Evolutionary conservation across 2,113 vertebrate species (phyloP), one percentile per base, ranked within the genome.

Genomic region (Circaetus gallicus): DNA sequence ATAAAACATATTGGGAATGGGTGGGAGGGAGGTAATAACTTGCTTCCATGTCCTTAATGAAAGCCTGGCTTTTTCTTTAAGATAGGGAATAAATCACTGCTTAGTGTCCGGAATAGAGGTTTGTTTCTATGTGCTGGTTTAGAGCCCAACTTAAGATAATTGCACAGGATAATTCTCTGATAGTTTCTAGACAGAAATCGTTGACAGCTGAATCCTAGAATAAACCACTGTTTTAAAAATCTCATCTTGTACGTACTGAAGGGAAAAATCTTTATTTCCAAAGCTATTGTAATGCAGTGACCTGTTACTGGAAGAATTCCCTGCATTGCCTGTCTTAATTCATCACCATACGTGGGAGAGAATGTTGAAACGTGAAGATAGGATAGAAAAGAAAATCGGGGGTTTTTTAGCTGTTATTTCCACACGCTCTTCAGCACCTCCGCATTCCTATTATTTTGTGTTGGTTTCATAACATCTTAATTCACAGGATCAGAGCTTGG

Each of bases 381-480:
- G 89, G 82, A 97, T 94, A 93, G 71, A 89, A 97, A 94, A 96
- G 91, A 90, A 96, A 96, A 95, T 83, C 95, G 80, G 70, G 79
- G 83, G 2, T 15, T 7, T 7, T 94, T 96, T 93, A 87, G 62
- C 28, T 97, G 69, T 95, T 97, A 96, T 76, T 89, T 96, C 93
- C 65, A 81, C 67, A 78, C 1, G 2, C 63, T 83, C 4, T 97
- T 96, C 80, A 94, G 81, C 93, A 92, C 86, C 69, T 95, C 70
- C 15, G 0, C 62, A 29, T 91, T 94, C 59, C 61, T 94, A 16
- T 95, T 93, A 21, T 82, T 97, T 97, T 97, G 84, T 97, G 52
- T 93, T 90, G 76, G 80, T 96, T 97, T 98, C 78, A 38, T 95
- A 92, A 92, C 66, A 90, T 96, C 83, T 94, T 97, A 87, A 96